These are phyloP conservation scores for Amiota minor DNA, from an alignment of 2,888 invertebrate species.

Conservation along the genomic window DNA sequence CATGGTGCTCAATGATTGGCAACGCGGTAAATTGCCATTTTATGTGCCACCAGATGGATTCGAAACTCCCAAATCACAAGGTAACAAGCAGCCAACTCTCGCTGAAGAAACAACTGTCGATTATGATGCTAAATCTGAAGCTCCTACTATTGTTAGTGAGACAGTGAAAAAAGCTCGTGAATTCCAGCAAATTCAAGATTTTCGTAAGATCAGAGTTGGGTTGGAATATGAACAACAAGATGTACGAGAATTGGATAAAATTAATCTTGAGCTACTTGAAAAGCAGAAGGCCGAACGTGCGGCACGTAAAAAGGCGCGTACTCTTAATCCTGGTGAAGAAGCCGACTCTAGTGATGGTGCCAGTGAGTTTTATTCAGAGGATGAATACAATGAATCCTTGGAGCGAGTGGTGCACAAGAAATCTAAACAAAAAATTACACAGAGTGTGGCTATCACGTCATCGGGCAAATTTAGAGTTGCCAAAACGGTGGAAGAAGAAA, in stretches of 20 bases:
- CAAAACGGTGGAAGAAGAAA: conserved; percentile 70
- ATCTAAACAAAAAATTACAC: conserved; percentile 73
- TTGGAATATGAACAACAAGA: conserved; percentile 80
- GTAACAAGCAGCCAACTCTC: conserved; percentile 41
- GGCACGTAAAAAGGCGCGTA: conserved; percentile 63
- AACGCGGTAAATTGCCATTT: conserved; percentile 96
- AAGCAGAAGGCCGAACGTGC: conserved; percentile 72
- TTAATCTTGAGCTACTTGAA: conserved; percentile 77
- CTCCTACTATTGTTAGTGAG: conserved; percentile 71
- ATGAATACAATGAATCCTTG: conserved; percentile 76
- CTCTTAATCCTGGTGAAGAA: conserved; percentile 63
- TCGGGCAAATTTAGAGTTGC: conserved; percentile 77
- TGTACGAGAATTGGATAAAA: conserved; percentile 72
- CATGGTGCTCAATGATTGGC: conserved; percentile 99
- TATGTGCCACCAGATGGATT: conserved; percentile 91
- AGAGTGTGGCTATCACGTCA: conserved; percentile 73
- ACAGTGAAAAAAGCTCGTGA: conserved; percentile 74
- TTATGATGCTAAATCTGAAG: conserved; percentile 66
- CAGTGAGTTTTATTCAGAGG: conserved; percentile 81
- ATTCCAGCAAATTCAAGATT: conserved; percentile 81
- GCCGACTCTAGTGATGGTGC: conserved; percentile 78
- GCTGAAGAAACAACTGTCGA: conserved; percentile 52
- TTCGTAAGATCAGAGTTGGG: conserved; percentile 85
- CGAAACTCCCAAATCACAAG: conserved; percentile 79
- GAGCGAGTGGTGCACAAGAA: conserved; percentile 70